Conservation (phyloP, 2,888 invertebrate species). For the Trichogramma dendrolimi region DNA sequence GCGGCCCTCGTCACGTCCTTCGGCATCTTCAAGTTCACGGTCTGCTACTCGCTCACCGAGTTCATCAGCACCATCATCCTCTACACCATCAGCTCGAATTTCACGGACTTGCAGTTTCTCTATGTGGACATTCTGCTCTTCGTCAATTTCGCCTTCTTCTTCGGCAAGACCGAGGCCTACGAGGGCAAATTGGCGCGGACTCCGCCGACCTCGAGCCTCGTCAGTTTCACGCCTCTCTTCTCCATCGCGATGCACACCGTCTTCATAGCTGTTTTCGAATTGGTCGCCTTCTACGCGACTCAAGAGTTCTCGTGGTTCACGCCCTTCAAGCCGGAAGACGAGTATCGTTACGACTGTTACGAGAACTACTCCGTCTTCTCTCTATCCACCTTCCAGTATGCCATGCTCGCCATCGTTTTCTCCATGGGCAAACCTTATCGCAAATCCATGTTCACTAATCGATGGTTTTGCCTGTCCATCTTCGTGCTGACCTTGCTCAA, state of each 20-base stretch:
- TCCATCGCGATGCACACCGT: constrained; percentile 57
- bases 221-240: constrained; percentile 55
- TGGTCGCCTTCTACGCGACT: constrained; percentile 53
- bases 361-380: constrained; percentile 64
- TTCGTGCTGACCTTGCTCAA: constrained; percentile 55
- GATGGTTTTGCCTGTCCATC: constrained; percentile 54
- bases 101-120: constrained; percentile 63
- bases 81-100: constrained; percentile 63
- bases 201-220: constrained; percentile 57
- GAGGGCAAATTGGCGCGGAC: constrained; percentile 51
- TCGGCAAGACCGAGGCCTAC: constrained; percentile 61
- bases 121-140: constrained; percentile 65
- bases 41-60: constrained; percentile 83
- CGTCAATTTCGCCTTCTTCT: constrained; percentile 61
- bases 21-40: constrained; percentile 89
- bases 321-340: constrained; percentile 51
- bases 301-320: constrained; percentile 57
- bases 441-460: constrained; percentile 61
- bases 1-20: constrained; percentile 86
- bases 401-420: constrained; percentile 61
- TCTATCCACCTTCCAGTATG: constrained; percentile 64
- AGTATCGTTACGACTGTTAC: constrained; percentile 53
- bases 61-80: constrained; percentile 78
- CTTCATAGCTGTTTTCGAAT: constrained; percentile 54
- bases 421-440: constrained; percentile 66